A percentile compares a stretch with the other conserved stretches of the same genome.
These are phyloP conservation scores for Panzeria rudis DNA, from an alignment of 2,888 invertebrate species.

Conservation along the genomic window DNA sequence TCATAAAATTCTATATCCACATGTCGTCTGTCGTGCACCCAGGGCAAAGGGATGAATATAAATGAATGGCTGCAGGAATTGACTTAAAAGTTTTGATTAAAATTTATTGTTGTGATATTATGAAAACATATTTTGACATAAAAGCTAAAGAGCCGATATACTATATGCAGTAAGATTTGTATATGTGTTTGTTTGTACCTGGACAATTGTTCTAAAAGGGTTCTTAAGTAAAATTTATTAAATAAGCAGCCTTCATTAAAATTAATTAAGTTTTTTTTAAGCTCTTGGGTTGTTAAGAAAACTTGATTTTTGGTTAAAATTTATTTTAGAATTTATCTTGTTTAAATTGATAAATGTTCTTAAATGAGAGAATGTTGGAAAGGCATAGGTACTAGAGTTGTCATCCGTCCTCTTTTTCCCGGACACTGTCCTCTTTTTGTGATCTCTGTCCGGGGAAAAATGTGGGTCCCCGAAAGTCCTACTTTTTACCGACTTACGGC, in stretches of 20 bases:
- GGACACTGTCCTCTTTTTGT: too few species aligned
- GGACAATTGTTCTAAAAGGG: neutral
- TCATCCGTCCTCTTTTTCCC: too few species aligned
- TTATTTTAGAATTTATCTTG: neutral
- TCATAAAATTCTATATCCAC: conserved; percentile 47
- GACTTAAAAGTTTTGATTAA: conserved; percentile 61
- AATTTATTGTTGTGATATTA: conserved; percentile 54
- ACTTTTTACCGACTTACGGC: too few species aligned
- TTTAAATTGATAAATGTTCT: neutral
- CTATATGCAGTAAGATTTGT: neutral
- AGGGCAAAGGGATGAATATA: neutral
- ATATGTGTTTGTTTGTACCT: neutral
- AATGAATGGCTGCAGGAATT: conserved; percentile 24
- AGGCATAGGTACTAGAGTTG: too few species aligned
- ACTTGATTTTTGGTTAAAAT: neutral
- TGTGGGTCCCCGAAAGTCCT: too few species aligned
- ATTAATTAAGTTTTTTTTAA: neutral
- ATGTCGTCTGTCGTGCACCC: conserved; percentile 24
- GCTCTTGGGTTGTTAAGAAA: neutral
- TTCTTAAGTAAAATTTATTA: neutral
- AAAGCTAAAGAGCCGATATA: conserved; percentile 8
- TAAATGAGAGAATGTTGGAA: too few species aligned
- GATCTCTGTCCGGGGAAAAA: too few species aligned
- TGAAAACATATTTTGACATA: conserved; percentile 24
- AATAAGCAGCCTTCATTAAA: conserved; percentile 7